Percentiles rank a stretch among this genome's conserved stretches.
Conservation (phyloP, 2,797 vertebrate species). For the Hippocampus kuda region DNA sequence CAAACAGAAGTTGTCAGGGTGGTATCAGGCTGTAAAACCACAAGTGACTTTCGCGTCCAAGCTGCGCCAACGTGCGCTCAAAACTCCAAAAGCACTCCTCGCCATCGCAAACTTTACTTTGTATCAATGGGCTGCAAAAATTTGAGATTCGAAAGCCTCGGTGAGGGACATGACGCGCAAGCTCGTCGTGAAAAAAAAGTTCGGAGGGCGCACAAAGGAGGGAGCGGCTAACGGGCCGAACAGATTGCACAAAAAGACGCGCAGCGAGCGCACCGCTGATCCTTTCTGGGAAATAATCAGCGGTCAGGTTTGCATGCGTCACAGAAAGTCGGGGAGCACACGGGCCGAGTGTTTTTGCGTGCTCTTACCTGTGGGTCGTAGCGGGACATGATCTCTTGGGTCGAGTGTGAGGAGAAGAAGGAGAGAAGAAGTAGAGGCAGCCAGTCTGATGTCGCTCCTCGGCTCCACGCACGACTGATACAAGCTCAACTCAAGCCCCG, state of each 20-base stretch:
- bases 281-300: not conserved
- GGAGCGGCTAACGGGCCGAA: not conserved
- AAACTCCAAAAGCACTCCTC: not conserved
- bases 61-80: not conserved
- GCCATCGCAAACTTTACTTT: not conserved
- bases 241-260: not conserved
- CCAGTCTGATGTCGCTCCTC: conserved; percentile 47
- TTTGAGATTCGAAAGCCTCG: not conserved
- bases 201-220: not conserved
- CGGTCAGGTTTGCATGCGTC: not conserved
- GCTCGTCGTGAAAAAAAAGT: not conserved
- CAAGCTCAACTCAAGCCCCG: conserved; percentile 69
- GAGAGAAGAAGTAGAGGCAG: conserved; percentile 28
- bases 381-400: conserved; percentile 41
- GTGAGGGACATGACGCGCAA: not conserved
- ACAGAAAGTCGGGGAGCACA: too few relatives aligned
- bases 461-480: conserved; percentile 43
- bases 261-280: not conserved
- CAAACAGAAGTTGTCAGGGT: not conserved
- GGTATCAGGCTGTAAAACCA: not conserved
- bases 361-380: conserved; percentile 58
- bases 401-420: conserved; percentile 43
- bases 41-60: not conserved
- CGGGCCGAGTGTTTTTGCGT: not conserved
- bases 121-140: not conserved